Conservation (phyloP, 1,140 invertebrate species). For the Aradophagus sp. region DNA sequence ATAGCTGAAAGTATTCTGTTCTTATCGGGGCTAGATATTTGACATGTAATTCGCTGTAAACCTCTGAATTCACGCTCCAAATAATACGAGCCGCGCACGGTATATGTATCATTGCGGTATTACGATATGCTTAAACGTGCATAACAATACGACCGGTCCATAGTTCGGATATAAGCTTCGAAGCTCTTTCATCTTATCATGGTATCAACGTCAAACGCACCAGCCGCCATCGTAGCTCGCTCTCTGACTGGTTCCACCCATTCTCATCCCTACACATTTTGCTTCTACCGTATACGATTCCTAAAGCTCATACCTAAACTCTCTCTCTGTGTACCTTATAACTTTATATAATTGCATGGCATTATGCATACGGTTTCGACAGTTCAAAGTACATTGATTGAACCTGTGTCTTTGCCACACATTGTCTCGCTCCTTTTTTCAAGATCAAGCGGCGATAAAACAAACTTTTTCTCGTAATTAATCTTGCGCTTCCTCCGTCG, state of each 20-base stretch:
- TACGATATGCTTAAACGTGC: constrained; percentile 72
- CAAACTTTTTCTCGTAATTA: background rate
- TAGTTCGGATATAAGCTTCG: constrained; percentile 72
- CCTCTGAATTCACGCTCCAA: constrained; percentile 57
- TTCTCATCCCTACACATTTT: constrained; percentile 64
- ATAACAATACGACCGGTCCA: constrained; percentile 70
- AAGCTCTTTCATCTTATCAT: constrained; percentile 75
- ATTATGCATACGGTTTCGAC: constrained; percentile 56
- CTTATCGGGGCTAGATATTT: constrained; percentile 39
- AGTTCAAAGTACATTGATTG: constrained; percentile 52
- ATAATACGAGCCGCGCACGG: constrained; percentile 52
- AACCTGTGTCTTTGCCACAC: constrained; percentile 25
- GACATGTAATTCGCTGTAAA: constrained; percentile 48
- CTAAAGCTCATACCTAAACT: constrained; percentile 62
- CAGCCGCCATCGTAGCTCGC: constrained; percentile 63
- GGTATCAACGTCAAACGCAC: constrained; percentile 75
- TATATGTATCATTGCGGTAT: constrained; percentile 66
- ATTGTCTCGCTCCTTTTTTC: constrained; percentile 8
- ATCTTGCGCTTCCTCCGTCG: background rate
- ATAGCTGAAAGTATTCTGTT: constrained; percentile 38
- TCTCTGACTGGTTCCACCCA: constrained; percentile 66
- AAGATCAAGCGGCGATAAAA: background rate
- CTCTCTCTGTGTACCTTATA: constrained; percentile 59
- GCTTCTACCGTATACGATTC: constrained; percentile 60
- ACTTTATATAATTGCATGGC: constrained; percentile 59